Evolutionary conservation across 2,888 invertebrate genomes (phyloP).

Genomic region (Apotomis turbidana): DNA sequence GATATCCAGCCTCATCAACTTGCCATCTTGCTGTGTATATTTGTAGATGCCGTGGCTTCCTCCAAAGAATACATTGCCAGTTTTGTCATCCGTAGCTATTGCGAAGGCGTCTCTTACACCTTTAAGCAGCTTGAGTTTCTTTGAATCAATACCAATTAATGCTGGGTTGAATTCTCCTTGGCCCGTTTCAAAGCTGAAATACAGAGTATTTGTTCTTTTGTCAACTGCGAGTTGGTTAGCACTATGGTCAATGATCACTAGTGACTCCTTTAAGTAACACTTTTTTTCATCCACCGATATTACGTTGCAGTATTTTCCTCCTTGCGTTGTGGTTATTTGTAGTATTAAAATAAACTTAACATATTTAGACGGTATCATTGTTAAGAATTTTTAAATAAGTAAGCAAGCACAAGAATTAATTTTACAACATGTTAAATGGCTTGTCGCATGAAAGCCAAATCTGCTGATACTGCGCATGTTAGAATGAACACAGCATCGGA

Average conservation of each 20-base stretch:
- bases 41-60: constrained; percentile 73
- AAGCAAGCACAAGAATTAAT: too few relatives aligned
- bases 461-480: too few relatives aligned
- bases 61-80: constrained; percentile 67
- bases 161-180: constrained; percentile 71
- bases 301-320: constrained; percentile 15
- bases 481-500: neutral
- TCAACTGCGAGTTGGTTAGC: constrained; percentile 73
- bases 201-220: constrained; percentile 61
- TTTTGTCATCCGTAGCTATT: constrained; percentile 56
- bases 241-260: constrained; percentile 64
- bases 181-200: constrained; percentile 73
- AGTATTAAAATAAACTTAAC: constrained; percentile 9
- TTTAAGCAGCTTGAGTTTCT: constrained; percentile 63
- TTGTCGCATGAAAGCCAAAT: too few relatives aligned
- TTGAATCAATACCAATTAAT: constrained; percentile 60
- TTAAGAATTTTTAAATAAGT: neutral
- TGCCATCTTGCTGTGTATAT: constrained; percentile 56
- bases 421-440: too few relatives aligned
- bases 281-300: constrained; percentile 41
- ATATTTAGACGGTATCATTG: constrained; percentile 12
- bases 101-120: constrained; percentile 75
- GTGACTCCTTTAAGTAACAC: constrained; percentile 65
- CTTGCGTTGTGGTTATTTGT: neutral
- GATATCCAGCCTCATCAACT: constrained; percentile 58